Base-by-base conservation (phyloP, 1,140 invertebrate genomes). In the Orchesella cincta region DNA sequence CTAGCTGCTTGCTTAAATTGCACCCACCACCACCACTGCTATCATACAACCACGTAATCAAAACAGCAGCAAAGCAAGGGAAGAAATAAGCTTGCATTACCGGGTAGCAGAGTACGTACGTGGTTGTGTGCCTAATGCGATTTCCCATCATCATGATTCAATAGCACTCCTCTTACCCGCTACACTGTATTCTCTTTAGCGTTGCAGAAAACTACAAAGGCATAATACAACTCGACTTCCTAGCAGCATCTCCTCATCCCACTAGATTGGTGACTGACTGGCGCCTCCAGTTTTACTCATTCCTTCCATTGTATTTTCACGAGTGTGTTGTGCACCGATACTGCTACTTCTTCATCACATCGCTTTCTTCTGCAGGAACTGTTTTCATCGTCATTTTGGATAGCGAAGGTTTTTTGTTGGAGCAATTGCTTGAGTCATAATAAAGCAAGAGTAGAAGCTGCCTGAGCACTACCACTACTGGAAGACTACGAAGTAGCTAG, bases 241-340 rank as follows among this genome's bases (percentile, higher is more conserved):
- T n/a, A n/a, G 54, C 54, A 57, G 26, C 14, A 57, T 57, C 26
- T n/a, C n/a, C n/a, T n/a, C n/a, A n/a, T n/a, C n/a, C n/a, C n/a
- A n/a, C n/a, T n/a, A 57, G 14, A 12, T 5, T 67, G 62, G 62
- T 67, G 62, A 67, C 62, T 67, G 62, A 67, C 62, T 67, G 62
- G 62, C 62, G 62, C 62, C 62, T 67, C 62, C 33, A 67, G 62
- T 2, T 31, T 67, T 67, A n/a, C 62, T 31, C 12, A 16, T 67
- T 29, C 62, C 33, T 31, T 18, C 29, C 23, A 67, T 33, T 67
- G 62, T 67, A 23, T 67, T 29, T 14, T 31, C 31, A 67, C 62
- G 14, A 2, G 29, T 67, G 1, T 31, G 1, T 31, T 67, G 23
- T 23, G 8, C 62, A 5, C 31, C n/a, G 28, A 67, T 67, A 67